These are phyloP conservation scores for Rosalia funebris DNA, from an alignment of 2,888 invertebrate genomes.

Conservation along the genomic window DNA sequence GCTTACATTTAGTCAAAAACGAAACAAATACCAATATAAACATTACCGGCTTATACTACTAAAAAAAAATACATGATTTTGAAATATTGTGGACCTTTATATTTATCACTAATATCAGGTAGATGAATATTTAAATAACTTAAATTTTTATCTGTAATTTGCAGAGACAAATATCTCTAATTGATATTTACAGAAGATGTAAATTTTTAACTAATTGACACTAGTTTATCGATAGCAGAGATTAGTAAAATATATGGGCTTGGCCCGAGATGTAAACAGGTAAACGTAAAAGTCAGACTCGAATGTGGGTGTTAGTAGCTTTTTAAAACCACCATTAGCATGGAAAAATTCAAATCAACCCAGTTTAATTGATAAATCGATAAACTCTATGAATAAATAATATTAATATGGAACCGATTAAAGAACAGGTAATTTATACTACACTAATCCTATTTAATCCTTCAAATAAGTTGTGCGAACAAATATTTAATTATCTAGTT, in stretches of 20 bases:
- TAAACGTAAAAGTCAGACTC: conserved; percentile 39
- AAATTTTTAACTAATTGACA: conserved; percentile 16
- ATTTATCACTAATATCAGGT: too few species aligned
- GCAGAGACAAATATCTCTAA: conserved; percentile 4
- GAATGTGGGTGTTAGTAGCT: conserved; percentile 40
- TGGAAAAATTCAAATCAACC: conserved; percentile 11
- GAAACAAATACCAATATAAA: too few species aligned
- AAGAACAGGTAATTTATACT: conserved; percentile 30
- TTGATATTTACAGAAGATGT: conserved; percentile 19
- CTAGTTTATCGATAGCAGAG: conserved; percentile 8
- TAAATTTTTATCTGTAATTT: conserved; percentile 8
- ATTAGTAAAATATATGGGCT: conserved; percentile 25
- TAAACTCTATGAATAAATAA: conserved; percentile 31
- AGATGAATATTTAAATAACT: too few species aligned
- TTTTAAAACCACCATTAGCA: background rate
- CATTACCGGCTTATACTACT: too few species aligned
- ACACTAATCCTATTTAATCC: conserved; percentile 25
- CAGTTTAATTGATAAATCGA: conserved; percentile 11
- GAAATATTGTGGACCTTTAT: too few species aligned
- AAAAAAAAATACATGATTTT: too few species aligned
- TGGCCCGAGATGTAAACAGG: conserved; percentile 43
- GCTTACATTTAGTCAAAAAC: too few species aligned
- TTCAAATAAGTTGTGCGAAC: conserved; percentile 26
- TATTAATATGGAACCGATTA: conserved; percentile 31
- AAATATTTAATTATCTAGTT: conserved; percentile 10